Evolutionary conservation across 2,888 invertebrate genomes (phyloP), one percentile per base, ranked within the genome.

Genomic region (Agrenia bidenticulata): DNA sequence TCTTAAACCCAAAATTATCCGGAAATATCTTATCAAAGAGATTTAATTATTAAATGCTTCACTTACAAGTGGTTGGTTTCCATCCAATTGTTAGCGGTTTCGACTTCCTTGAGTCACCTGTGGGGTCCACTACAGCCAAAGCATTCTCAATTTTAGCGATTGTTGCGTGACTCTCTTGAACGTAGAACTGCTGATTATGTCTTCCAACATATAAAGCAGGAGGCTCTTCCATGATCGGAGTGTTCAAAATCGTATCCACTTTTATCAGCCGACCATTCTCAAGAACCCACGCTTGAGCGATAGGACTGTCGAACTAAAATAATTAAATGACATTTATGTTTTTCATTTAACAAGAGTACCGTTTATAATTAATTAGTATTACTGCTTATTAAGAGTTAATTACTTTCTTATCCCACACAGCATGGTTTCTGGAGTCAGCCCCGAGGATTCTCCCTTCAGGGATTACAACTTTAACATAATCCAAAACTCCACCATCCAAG

Each of bases 271-370:
- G 81, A 2, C 87, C 87, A 21, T 85, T 84, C 58, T 85, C 83
- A 67, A 90, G 84, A n/a, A 87, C 84, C 95, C 95, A 96, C 72
- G 92, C 89, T 76, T 88, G 87, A 0, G 93, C 93, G 70, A 95
- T 88, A 0, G 94, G 94, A 42, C 89, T 86, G 57, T 87, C 85
- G 76, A 94, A 87, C 89, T 51, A 23, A 51, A 19, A 51, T 13
- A 19, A 17, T 45, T 17, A n/a, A 45, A 19, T 45, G n/a, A 32
- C 32, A 11, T 11, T 32, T 32, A 32, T 32, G 32, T 32, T 4
- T 32, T 7, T 32, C 11, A 4, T 32, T 7, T 11, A 32, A 32
- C 32, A 7, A 32, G n/a, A n/a, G n/a, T n/a, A n/a, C n/a, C n/a
- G n/a, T n/a, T n/a, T n/a, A 39, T 39, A 11, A 39, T 11, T 39